Percentiles rank a stretch among this genome's conserved stretches.
phyloP scores from a whole-genome alignment of 2,113 vertebrate species.

The Nymphicus hollandicus region DNA sequence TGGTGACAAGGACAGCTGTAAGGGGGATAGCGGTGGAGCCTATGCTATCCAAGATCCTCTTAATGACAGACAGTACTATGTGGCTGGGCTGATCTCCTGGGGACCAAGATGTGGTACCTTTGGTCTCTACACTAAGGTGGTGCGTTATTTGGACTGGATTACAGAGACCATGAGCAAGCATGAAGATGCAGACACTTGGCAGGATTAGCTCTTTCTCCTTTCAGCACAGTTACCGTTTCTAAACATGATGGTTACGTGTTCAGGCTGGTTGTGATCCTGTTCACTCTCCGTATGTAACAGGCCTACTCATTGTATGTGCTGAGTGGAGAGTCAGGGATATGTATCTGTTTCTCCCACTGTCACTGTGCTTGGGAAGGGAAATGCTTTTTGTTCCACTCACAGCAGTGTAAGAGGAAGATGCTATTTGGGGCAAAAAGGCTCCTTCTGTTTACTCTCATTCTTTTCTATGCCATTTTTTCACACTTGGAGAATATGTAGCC shows the following conservation, averaged over 20 bases:
- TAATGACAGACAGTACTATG: constrained; percentile 36
- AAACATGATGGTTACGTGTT: neutral
- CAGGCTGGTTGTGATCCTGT: neutral
- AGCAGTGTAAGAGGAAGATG: neutral
- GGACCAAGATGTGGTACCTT: constrained; percentile 80
- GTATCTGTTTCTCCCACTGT: neutral
- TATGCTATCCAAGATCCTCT: constrained; percentile 67
- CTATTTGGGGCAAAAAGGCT: neutral
- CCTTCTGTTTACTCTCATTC: neutral
- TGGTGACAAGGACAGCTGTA: constrained; percentile 80
- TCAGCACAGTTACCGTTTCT: neutral
- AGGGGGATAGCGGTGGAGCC: constrained; percentile 85
- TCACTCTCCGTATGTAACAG: neutral
- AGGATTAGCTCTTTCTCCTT: neutral
- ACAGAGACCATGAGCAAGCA: constrained; percentile 70
- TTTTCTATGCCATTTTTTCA: neutral
- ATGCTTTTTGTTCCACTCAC: neutral
- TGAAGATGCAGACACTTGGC: neutral
- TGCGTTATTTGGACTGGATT: constrained; percentile 89
- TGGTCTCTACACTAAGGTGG: constrained; percentile 87
- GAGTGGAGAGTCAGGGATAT: neutral
- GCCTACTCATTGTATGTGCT: neutral
- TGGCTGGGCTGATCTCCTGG: constrained; percentile 89
- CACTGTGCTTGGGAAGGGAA: neutral
- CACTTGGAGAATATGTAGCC: neutral